Conservation (phyloP, 2,797 vertebrate species). For the Lacerta viridis region DNA sequence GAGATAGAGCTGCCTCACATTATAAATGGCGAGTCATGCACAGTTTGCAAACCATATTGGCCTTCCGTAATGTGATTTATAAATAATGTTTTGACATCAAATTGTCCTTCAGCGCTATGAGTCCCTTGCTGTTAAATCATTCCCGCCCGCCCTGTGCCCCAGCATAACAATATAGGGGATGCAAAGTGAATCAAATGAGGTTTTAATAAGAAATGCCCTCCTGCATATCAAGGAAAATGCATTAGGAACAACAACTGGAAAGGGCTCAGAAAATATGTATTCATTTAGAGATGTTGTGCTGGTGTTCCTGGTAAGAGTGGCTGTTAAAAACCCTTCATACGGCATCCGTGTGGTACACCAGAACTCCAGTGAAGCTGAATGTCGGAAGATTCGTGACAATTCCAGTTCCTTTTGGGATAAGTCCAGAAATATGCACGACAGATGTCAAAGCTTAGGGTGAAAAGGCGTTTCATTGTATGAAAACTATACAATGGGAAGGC, state of each 20-base stretch:
- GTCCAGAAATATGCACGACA: too few relatives aligned
- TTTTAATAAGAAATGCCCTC: neutral
- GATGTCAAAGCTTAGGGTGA: too few relatives aligned
- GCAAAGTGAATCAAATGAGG: neutral
- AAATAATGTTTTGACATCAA: slow-evolving; percentile 7
- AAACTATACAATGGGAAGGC: neutral
- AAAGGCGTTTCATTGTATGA: too few relatives aligned
- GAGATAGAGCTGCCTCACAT: neutral
- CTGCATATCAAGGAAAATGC: neutral
- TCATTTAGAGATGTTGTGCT: neutral
- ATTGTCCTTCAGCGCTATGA: slow-evolving; percentile 7
- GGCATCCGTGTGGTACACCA: neutral
- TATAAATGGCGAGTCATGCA: neutral
- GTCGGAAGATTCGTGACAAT: too few relatives aligned
- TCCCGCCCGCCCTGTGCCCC: neutral
- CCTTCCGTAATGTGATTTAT: neutral
- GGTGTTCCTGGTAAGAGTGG: neutral
- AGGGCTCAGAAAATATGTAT: neutral
- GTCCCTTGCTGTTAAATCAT: slow-evolving; percentile 1
- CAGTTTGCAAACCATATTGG: neutral
- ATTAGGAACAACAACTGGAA: neutral
- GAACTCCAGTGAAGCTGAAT: neutral
- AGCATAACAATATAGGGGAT: neutral
- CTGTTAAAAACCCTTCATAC: neutral
- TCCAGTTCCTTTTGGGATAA: too few relatives aligned